Conservation (phyloP, 2,797 vertebrate species). For the Malacoraja senta region DNA sequence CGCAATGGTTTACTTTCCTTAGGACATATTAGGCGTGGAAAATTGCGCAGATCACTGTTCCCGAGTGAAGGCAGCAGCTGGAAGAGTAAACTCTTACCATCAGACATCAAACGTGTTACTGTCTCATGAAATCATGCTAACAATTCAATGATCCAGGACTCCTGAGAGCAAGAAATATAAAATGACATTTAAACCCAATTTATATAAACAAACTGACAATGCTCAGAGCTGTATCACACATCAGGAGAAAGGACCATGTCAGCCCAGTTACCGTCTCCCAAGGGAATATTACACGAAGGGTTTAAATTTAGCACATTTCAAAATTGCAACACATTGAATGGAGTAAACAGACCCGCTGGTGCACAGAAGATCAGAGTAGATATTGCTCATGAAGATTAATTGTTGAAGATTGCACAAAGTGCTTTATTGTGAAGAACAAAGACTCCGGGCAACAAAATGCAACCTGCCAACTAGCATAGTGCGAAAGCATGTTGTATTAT, state of each 20-base stretch:
- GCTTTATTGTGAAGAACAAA: background rate
- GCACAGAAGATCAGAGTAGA: background rate
- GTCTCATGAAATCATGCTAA: background rate
- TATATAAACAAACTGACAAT: constrained; percentile 23
- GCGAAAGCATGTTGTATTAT: background rate
- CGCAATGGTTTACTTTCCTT: background rate
- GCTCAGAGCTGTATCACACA: constrained; percentile 11
- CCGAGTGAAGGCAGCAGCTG: background rate
- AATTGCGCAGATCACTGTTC: background rate
- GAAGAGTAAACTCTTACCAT: background rate
- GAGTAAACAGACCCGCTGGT: background rate
- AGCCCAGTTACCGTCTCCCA: background rate
- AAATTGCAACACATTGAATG: background rate
- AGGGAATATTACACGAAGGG: constrained; percentile 17
- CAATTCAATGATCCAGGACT: background rate
- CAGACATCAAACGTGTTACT: constrained; percentile 19
- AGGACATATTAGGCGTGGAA: too few relatives aligned
- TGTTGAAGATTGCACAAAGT: background rate
- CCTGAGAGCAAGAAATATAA: background rate
- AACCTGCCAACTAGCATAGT: background rate
- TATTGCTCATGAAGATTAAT: background rate
- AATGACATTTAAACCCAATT: constrained; percentile 34
- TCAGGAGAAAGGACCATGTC: background rate
- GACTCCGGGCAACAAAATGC: too few relatives aligned
- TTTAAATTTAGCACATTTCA: background rate